Percentiles rank a stretch among this genome's conserved stretches.
Conservation (phyloP, 1,140 invertebrate species). For the Oedothorax gibbosus region DNA sequence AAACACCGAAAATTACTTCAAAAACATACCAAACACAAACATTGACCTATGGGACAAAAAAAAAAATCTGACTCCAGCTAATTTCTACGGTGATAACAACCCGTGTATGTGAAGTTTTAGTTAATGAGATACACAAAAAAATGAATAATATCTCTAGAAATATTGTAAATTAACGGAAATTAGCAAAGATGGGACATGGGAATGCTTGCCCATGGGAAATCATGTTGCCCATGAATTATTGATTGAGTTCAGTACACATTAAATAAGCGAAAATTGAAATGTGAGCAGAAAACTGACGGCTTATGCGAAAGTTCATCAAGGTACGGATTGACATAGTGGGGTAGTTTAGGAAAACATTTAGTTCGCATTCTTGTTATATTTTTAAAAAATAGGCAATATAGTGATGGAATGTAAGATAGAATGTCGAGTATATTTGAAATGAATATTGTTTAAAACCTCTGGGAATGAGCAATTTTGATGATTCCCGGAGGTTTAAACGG, state of each 20-base stretch:
- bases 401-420: no score
- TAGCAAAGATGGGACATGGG: constrained; percentile 14
- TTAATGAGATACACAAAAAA: neutral
- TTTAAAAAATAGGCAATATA: no score
- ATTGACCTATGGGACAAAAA: neutral
- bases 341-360: no score
- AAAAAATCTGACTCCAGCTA: constrained; percentile 1
- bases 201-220: constrained; percentile 30
- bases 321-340: no score
- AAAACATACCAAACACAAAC: constrained; percentile 1
- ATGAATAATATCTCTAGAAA: neutral
- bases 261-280: constrained; percentile 56
- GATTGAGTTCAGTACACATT: constrained; percentile 33
- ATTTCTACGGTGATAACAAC: no score
- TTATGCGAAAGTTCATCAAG: constrained; percentile 49
- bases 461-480: no score
- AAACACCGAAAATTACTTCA: neutral
- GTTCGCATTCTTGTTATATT: no score
- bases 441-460: no score
- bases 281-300: neutral
- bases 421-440: no score
- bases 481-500: no score
- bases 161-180: constrained; percentile 39
- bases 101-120: no score
- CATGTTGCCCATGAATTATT: constrained; percentile 46